Conservation (phyloP, 2,113 vertebrate species). For the Lagopus leucura region DNA sequence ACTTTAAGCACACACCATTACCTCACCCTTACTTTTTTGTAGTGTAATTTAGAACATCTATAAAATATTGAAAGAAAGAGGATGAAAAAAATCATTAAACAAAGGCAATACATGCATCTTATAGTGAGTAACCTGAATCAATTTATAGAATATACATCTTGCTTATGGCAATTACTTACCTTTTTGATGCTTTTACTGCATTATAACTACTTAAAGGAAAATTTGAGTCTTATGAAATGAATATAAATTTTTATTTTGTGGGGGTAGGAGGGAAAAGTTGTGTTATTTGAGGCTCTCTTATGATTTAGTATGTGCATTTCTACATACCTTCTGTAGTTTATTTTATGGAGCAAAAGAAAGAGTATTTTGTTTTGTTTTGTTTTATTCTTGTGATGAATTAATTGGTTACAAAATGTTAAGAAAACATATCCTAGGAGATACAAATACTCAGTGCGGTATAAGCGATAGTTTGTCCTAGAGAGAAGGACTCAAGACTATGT, state of each 20-base stretch:
- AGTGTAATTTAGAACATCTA: neutral
- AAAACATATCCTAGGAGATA: neutral
- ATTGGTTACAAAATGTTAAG: neutral
- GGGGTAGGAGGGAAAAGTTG: neutral
- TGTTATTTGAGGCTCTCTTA: neutral
- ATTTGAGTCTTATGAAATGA: neutral
- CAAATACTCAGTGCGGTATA: neutral
- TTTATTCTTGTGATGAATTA: neutral
- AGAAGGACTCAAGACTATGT: neutral
- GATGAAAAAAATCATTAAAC: slow-evolving; percentile 16
- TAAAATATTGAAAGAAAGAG: slow-evolving; percentile 19
- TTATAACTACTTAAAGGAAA: neutral
- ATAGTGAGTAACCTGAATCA: neutral
- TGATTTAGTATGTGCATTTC: neutral
- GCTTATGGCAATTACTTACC: neutral
- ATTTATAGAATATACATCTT: neutral
- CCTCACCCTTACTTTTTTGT: slow-evolving; percentile 24
- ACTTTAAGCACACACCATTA: slow-evolving; percentile 29
- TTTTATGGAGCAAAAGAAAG: neutral
- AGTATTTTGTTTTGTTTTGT: neutral
- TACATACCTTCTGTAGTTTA: neutral
- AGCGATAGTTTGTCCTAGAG: neutral
- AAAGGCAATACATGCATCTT: neutral
- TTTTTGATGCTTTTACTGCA: neutral
- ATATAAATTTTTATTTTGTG: neutral